A percentile compares a stretch with the other conserved stretches of the same genome.
Conservation (phyloP, 2,888 invertebrate genomes). For the Scaptodrosophila latifasciaeformis region DNA sequence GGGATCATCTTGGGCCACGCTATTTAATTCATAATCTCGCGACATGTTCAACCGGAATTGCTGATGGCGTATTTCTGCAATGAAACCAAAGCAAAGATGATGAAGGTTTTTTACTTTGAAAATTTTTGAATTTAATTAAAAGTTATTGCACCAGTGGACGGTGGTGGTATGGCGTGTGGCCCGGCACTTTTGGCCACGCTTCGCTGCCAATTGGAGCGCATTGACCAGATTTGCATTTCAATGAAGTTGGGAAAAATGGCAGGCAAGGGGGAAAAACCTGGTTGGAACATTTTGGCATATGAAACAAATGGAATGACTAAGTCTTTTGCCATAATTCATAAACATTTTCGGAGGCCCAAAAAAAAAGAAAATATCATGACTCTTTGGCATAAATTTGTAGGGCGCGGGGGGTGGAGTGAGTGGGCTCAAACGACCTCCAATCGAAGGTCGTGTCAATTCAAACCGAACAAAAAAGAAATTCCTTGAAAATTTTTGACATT, state of each 20-base stretch:
- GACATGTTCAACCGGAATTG: constrained; percentile 88
- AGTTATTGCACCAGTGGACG: constrained; percentile 60
- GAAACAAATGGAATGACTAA: too few relatives aligned
- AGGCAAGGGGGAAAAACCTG: not conserved
- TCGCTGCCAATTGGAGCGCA: constrained; percentile 48
- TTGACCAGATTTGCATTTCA: constrained; percentile 58
- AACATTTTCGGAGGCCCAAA: too few relatives aligned
- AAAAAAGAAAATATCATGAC: constrained; percentile 24
- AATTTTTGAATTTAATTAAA: constrained; percentile 62
- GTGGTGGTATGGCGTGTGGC: constrained; percentile 43
- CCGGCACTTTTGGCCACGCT: constrained; percentile 50
- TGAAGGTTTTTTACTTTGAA: too few relatives aligned
- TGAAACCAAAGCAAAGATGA: constrained; percentile 8
- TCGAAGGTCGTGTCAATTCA: constrained; percentile 34
- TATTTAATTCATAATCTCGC: constrained; percentile 83
- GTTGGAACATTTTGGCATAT: constrained; percentile 29
- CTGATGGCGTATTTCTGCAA: constrained; percentile 81
- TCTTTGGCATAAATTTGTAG: constrained; percentile 30
- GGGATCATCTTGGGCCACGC: constrained; percentile 85
- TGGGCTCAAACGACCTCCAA: constrained; percentile 8
- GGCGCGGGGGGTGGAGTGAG: constrained; percentile 20
- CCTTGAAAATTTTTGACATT: constrained; percentile 8
- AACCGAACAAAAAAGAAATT: too few relatives aligned
- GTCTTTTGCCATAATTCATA: too few relatives aligned
- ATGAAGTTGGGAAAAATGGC: constrained; percentile 19